Base-by-base conservation (phyloP, 2,113 vertebrate genomes). In the Salvelinus sp. region DNA sequence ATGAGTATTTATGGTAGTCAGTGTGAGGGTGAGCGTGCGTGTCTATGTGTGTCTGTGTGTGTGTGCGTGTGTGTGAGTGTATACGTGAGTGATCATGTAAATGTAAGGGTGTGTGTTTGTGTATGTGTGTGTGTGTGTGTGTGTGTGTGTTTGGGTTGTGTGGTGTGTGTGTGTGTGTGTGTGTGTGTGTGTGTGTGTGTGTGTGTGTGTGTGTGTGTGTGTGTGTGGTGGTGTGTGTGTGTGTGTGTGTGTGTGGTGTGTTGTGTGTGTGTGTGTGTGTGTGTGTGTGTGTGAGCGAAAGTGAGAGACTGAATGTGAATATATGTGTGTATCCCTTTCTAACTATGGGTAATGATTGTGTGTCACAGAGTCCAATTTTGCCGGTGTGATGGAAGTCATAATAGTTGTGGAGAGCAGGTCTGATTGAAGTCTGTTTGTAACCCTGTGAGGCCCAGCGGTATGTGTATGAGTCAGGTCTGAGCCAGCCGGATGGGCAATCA, bases 351-450 rank as follows among this genome's bases (percentile, higher is more conserved):
- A 44, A 64, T 80, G 67, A 80, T 73, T 74, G 73, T 79, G 82
- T 54, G 50, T 54, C 13, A 3, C 50, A 80, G 75, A 70, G 74
- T 79, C 77, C 87, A 88, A 88, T 88, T 90, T 83, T 71, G 68
- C 25, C 30, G 0, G 9, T 68, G 86, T 79, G 89, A 87, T 90
- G 86, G 82, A 87, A 88, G 85, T 83, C 83, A 85, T 90, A 86
- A 83, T 75, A 73, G 80, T 82, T 71, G 70, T 1, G 60, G 72
- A 82, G 85, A 76, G 20, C 79, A 1, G 62, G 75, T 82, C 82
- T 91, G 90, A 91, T 88, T 90, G 91, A 91, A 88, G 85, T 83
- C 85, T 88, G 77, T 87, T 73, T 54, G 79, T 74, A 73, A 87
- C 0, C 25, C 63, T 23, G 75, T 69, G 82, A 80, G 74, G 84